Conservation (phyloP, 2,888 invertebrate species). For the Ischnus inquisitorius region DNA sequence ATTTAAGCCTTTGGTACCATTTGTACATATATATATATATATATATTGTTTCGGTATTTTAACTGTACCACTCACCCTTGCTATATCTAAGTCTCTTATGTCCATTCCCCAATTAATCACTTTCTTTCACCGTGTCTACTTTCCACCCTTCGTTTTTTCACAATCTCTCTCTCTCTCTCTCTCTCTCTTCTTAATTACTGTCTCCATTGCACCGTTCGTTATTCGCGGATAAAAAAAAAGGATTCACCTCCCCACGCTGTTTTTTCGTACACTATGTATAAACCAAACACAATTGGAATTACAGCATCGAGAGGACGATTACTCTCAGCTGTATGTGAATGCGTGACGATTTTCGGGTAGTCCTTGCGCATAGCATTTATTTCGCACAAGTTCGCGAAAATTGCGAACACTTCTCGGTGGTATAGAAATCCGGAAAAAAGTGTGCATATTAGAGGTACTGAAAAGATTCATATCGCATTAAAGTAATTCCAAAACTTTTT, state of each 20-base stretch:
- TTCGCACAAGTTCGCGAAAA: too few species aligned
- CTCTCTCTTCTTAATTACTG: slow-evolving; percentile 2
- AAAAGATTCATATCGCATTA: too few species aligned
- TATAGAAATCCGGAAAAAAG: too few species aligned
- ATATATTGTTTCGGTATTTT: neutral
- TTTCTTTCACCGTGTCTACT: slow-evolving; percentile 25
- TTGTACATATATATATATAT: neutral
- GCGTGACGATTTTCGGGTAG: neutral
- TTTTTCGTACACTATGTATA: neutral
- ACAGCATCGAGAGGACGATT: neutral
- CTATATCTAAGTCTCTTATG: slow-evolving; percentile 20
- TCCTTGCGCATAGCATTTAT: too few species aligned
- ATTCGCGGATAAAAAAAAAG: slow-evolving; percentile 17
- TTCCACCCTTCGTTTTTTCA: slow-evolving; percentile 38
- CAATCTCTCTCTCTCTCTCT: slow-evolving; percentile 12
- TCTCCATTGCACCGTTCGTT: slow-evolving; percentile 57
- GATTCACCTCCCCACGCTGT: neutral
- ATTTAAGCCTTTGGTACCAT: neutral
- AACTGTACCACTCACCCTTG: slow-evolving; percentile 36
- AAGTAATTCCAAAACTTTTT: too few species aligned
- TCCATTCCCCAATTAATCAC: slow-evolving; percentile 6
- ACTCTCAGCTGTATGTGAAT: slow-evolving; percentile 10
- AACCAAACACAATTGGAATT: neutral
- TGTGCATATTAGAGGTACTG: too few species aligned
- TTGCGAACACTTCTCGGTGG: too few species aligned